Evolutionary conservation across 2,888 invertebrate species (phyloP).

Genomic region (Andrena dorsata): DNA sequence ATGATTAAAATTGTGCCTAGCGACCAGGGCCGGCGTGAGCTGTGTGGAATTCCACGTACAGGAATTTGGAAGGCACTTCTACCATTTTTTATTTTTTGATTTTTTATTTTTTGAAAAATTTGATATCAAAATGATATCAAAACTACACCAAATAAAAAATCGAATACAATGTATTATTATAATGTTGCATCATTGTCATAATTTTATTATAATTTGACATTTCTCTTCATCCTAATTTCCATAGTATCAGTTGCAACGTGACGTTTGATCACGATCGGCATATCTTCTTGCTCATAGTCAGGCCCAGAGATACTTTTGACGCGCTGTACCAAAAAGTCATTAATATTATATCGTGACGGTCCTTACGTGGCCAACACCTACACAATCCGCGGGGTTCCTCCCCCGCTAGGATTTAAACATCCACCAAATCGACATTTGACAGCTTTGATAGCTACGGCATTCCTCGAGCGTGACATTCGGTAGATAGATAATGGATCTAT

Average conservation of each 20-base stretch:
- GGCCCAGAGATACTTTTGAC: constrained; percentile 53
- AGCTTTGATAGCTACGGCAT: constrained; percentile 68
- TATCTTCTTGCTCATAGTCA: constrained; percentile 3
- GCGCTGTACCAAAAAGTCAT: constrained; percentile 66
- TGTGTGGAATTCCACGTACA: too few relatives aligned
- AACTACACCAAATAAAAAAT: too few relatives aligned
- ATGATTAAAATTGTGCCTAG: too few relatives aligned
- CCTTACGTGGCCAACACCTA: constrained; percentile 73
- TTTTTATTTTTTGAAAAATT: too few relatives aligned
- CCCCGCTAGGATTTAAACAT: constrained; percentile 60
- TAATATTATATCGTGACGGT: constrained; percentile 71
- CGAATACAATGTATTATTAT: too few relatives aligned
- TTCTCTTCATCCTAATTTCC: constrained; percentile 44
- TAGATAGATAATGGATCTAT: constrained; percentile 60
- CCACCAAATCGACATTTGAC: constrained; percentile 75
- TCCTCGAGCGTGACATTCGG: constrained; percentile 65
- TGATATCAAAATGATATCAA: too few relatives aligned
- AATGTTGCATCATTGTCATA: background rate
- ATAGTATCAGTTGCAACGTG: constrained; percentile 35
- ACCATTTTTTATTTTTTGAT: too few relatives aligned
- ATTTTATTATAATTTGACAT: constrained; percentile 20
- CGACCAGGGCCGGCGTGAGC: too few relatives aligned
- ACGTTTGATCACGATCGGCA: constrained; percentile 61
- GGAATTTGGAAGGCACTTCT: too few relatives aligned
- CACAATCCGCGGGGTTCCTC: constrained; percentile 73